Base-by-base conservation (phyloP, 1,140 invertebrate genomes). In the Trichonephila clavata region DNA sequence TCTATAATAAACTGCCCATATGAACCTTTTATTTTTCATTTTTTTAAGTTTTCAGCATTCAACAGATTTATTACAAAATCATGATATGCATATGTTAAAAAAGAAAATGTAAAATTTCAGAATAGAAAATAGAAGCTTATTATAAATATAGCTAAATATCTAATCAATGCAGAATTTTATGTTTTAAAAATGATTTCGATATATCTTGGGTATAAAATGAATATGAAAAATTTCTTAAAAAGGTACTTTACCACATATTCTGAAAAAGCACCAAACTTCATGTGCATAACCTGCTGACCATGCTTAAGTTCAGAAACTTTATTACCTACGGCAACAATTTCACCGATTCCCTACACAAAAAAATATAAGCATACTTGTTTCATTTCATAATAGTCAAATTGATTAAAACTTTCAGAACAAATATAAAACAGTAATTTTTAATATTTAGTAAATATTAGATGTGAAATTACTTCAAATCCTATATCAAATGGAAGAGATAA, bases 401-500 rank as follows among this genome's bases (percentile, higher is more conserved):
- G 39, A 18, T 43, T 18, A 63, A 63, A 63, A 20, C 14, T 63
- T 18, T 63, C 61, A 18, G 16, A 50, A 1, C 16, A 63, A 63
- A 21, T 63, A 20, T 6, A 63, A 7, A 63, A 20, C 6, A 63
- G 6, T 63, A 20, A 63, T 63, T 63, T 63, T 63, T 20, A 6
- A 21, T 20, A 63, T 20, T 18, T 63, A 20, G 4, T 63, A 63
- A 5, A 18, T 63, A 63, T 21, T 20, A 63, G 18, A 77, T 39
- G 71, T 18, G 4, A 16, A 21, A 57, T 86, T 81, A 93, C 93
- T 57, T 94, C 94, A 86, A 94, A 80, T 60, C 94, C 94, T 39
- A 93, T 71, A 32, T 91, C 89, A 89, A 92, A 92, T 71, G 94
- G 94, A n/a, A 91, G 21, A 60, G 59, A 13, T 32, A 10, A n/a